These are phyloP conservation scores for Silurus lanzhouensis DNA, from an alignment of 2,797 vertebrate species.

Conservation along the genomic window DNA sequence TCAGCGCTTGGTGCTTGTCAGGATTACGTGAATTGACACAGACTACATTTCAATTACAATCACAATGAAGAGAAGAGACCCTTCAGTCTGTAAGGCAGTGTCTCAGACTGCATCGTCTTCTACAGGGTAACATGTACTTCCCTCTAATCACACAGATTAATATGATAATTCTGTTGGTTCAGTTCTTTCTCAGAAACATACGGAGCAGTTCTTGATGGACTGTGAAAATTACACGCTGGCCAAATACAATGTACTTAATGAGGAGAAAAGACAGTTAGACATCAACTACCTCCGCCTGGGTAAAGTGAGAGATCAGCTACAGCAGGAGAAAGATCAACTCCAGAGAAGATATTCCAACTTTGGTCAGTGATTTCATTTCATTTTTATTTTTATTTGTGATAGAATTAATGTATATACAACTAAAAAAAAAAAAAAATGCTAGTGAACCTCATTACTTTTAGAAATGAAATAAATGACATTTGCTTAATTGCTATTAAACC, in stretches of 20 bases:
- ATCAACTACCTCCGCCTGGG: background rate
- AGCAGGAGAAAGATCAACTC: background rate
- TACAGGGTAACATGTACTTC: background rate
- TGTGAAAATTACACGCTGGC: slow-evolving; percentile 6
- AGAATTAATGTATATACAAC: background rate
- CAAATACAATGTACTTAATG: background rate
- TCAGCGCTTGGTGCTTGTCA: too few relatives aligned
- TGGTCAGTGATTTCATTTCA: slow-evolving; percentile 6
- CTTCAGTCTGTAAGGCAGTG: too few relatives aligned
- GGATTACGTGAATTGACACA: too few relatives aligned
- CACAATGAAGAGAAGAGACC: background rate
- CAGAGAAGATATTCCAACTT: background rate
- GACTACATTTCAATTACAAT: too few relatives aligned
- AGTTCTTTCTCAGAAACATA: background rate
- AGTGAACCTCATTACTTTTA: background rate
- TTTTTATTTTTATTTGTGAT: background rate
- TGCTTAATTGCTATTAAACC: background rate
- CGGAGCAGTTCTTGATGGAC: background rate
- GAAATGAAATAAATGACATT: background rate
- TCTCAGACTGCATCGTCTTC: background rate
- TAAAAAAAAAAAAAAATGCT: background rate
- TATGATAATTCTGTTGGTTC: background rate
- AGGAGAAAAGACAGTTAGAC: background rate
- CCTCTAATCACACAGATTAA: background rate
- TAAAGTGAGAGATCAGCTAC: slow-evolving; percentile 5